phyloP scores from a whole-genome alignment of 1,140 invertebrate species.

The Periplaneta americana region DNA sequence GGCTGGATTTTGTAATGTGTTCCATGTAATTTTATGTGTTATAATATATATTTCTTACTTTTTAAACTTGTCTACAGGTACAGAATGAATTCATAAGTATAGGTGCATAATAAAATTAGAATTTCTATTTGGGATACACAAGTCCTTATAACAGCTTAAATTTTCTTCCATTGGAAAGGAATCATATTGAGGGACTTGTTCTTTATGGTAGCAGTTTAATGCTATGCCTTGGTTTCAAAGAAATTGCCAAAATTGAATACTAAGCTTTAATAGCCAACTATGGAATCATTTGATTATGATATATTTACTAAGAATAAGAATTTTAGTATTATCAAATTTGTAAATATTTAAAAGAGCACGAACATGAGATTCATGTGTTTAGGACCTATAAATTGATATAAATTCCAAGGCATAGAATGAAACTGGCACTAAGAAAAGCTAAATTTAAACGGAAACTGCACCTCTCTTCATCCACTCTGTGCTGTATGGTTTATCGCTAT shows the following conservation, averaged over 20 bases:
- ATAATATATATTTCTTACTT: background rate
- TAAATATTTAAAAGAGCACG: no score
- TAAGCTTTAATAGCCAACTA: no score
- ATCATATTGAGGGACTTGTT: background rate
- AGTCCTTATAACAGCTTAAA: background rate
- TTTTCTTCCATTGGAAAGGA: background rate
- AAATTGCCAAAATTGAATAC: background rate
- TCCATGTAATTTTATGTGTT: background rate
- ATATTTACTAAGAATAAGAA: no score
- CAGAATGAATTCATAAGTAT: background rate
- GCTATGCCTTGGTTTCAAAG: background rate
- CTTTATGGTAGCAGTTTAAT: background rate
- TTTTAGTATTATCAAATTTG: no score
- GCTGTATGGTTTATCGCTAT: background rate
- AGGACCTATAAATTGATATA: no score
- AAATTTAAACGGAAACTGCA: background rate
- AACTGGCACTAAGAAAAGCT: background rate
- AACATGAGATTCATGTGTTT: no score
- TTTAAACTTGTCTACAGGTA: background rate
- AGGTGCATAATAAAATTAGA: background rate
- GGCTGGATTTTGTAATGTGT: background rate
- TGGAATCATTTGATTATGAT: no score
- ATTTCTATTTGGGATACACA: background rate
- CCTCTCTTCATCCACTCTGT: background rate
- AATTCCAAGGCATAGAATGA: background rate